phyloP scores from a whole-genome alignment of 2,113 vertebrate species.

The Scomber colias region DNA sequence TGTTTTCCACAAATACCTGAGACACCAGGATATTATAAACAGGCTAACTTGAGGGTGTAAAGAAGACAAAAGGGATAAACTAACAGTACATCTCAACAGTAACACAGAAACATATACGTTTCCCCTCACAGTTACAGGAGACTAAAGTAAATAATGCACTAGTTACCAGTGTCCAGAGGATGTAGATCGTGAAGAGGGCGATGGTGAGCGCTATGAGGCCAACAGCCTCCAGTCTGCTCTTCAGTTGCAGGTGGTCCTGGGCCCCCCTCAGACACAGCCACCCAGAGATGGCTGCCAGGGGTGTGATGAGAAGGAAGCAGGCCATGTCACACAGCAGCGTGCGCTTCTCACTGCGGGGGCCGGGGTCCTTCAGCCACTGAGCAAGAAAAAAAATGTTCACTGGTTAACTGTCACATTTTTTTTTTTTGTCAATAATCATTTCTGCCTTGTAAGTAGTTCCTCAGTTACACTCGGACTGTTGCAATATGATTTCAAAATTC shows the following conservation, averaged over 20 bases:
- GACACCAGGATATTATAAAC: neutral
- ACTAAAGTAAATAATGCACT: neutral
- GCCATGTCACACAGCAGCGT: constrained; percentile 98
- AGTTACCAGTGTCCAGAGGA: constrained; percentile 97
- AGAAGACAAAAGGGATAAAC: neutral
- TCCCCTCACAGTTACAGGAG: neutral
- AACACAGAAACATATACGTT: neutral
- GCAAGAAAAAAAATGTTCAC: constrained; percentile 6
- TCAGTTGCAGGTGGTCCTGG: constrained; percentile 96
- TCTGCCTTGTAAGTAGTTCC: too few relatives aligned
- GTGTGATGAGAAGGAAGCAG: constrained; percentile 97
- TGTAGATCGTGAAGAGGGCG: constrained; percentile 97
- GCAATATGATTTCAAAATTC: too few relatives aligned
- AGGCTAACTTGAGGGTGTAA: too few relatives aligned
- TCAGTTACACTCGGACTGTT: too few relatives aligned
- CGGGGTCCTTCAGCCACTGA: constrained; percentile 96
- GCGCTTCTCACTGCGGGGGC: constrained; percentile 96
- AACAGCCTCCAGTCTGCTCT: constrained; percentile 95
- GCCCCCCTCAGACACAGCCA: constrained; percentile 97
- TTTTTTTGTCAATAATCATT: neutral
- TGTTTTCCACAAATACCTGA: constrained; percentile 2
- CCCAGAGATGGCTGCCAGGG: constrained; percentile 94
- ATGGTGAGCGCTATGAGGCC: constrained; percentile 98
- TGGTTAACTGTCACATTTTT: neutral
- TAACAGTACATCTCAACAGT: neutral